Evolutionary conservation across 2,113 vertebrate genomes (phyloP).

Genomic region (Gymnorhina tibicen): DNA sequence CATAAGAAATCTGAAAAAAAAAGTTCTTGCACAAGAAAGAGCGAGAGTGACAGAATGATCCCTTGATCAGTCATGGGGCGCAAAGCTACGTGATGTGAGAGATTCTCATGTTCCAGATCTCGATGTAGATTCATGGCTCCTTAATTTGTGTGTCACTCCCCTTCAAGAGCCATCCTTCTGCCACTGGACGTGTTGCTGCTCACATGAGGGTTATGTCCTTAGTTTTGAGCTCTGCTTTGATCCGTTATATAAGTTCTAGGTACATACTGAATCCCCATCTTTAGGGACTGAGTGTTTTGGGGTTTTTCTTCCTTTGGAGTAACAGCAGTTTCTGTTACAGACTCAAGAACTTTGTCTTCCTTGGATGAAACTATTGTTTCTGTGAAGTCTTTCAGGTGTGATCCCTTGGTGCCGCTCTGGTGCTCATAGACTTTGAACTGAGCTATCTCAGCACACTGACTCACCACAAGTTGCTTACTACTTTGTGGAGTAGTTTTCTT

Average conservation of each 20-base stretch:
- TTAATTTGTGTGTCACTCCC: background rate
- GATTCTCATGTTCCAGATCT: background rate
- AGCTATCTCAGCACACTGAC: background rate
- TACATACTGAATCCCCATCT: background rate
- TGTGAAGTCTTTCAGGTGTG: background rate
- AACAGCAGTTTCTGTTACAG: background rate
- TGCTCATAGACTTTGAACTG: background rate
- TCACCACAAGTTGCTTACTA: background rate
- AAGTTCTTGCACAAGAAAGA: background rate
- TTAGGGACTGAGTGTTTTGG: background rate
- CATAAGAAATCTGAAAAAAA: background rate
- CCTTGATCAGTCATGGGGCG: accelerated
- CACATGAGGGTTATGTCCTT: background rate
- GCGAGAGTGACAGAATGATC: accelerated
- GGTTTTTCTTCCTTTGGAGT: background rate
- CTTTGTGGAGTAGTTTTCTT: background rate
- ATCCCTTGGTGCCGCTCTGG: background rate
- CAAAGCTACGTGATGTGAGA: background rate
- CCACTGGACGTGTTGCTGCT: accelerated
- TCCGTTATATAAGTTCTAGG: accelerated
- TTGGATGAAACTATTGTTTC: background rate
- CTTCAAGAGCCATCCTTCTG: background rate
- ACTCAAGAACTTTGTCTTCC: background rate
- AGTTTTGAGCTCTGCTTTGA: background rate
- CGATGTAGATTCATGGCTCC: background rate